phyloP scores from a whole-genome alignment of 2,113 vertebrate species.

The Bucco capensis region DNA sequence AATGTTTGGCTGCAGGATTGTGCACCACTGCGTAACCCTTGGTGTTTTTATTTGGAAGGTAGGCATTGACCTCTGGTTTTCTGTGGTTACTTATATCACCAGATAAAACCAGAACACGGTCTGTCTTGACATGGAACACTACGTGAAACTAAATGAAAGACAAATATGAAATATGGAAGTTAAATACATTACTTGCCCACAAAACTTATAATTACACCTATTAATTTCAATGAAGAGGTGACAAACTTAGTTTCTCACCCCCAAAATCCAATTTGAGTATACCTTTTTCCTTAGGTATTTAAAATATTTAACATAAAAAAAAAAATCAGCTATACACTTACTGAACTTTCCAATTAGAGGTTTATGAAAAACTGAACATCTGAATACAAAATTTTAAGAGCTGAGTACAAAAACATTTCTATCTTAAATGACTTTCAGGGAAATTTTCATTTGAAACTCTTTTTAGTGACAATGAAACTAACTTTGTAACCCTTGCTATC shows the following conservation, averaged over 20 bases:
- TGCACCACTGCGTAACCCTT: rapidly evolving
- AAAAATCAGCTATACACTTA: background rate
- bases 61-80: background rate
- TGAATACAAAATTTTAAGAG: background rate
- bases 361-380: background rate
- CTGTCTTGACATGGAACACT: background rate
- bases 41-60: background rate
- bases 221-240: background rate
- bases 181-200: background rate
- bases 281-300: background rate
- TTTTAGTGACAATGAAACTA: background rate
- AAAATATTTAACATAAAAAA: background rate
- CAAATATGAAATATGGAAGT: background rate
- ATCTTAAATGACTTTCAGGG: background rate
- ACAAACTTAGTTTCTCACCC: background rate
- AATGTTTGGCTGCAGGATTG: background rate
- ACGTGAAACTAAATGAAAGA: background rate
- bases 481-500: background rate
- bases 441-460: background rate
- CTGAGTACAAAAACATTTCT: background rate
- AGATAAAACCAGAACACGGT: background rate
- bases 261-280: background rate
- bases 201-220: background rate
- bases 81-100: background rate
- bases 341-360: background rate